These are phyloP conservation scores for Etheostoma nigrum DNA, from an alignment of 2,797 vertebrate genomes.

Conservation along the genomic window DNA sequence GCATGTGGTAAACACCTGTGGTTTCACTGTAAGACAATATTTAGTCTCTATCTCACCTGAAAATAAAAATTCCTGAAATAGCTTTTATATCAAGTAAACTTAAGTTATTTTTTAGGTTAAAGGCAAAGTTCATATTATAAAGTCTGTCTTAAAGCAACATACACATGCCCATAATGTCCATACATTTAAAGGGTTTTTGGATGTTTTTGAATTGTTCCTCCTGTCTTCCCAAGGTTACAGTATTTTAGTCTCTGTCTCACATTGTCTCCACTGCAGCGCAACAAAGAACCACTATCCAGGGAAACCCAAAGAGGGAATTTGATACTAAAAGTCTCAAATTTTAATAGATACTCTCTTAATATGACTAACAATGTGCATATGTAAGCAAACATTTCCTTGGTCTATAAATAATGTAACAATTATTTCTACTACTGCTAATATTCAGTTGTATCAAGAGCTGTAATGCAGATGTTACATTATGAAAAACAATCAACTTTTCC, in stretches of 20 bases:
- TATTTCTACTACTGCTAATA: not conserved
- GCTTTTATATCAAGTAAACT: not conserved
- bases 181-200: not conserved
- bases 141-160: not conserved
- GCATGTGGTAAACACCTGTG: slow-evolving; percentile 32
- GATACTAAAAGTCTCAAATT: not conserved
- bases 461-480: not conserved
- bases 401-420: not conserved
- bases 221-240: not conserved
- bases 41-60: not conserved
- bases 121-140: not conserved
- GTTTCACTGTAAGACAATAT: slow-evolving; percentile 19
- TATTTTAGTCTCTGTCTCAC: not conserved
- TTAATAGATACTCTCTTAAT: not conserved
- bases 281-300: not conserved
- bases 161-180: too few relatives aligned
- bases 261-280: not conserved
- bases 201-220: not conserved
- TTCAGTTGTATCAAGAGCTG: not conserved
- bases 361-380: too few relatives aligned
- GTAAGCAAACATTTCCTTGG: not conserved
- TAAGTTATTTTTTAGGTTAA: not conserved
- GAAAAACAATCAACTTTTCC: not conserved
- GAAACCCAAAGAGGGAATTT: not conserved
- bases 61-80: not conserved